phyloP scores from a whole-genome alignment of 2,888 invertebrate species.

The Tholera decimalis region DNA sequence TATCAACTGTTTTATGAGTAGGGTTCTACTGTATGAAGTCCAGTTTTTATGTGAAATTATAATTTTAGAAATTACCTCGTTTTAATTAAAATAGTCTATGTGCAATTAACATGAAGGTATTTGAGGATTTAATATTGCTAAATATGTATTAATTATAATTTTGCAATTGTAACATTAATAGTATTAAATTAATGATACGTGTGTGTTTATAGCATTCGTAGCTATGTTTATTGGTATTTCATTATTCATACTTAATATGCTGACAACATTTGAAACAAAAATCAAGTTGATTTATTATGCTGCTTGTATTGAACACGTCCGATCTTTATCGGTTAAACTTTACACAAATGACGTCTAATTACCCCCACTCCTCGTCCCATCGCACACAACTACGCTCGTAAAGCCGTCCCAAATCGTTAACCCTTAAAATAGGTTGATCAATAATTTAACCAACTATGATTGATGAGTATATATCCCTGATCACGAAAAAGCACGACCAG shows the following conservation, averaged over 20 bases:
- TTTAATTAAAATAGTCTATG: constrained; percentile 25
- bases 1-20: constrained; percentile 47
- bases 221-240: neutral
- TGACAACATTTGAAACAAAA: neutral
- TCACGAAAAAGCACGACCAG: constrained; percentile 47
- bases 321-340: constrained; percentile 18
- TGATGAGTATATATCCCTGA: constrained; percentile 49
- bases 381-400: constrained; percentile 4
- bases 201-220: neutral
- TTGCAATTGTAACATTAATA: neutral
- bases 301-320: constrained; percentile 3
- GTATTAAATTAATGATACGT: neutral
- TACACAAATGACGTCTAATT: constrained; percentile 32
- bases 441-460: constrained; percentile 48
- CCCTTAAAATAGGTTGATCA: constrained; percentile 25
- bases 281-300: constrained; percentile 14
- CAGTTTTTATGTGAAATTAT: constrained; percentile 29
- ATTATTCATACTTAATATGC: neutral
- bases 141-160: neutral
- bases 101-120: constrained; percentile 8
- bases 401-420: constrained; percentile 25
- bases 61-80: constrained; percentile 24
- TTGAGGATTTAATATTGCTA: neutral
- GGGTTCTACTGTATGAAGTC: constrained; percentile 24
- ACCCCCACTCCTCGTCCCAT: constrained; percentile 5